Evolutionary conservation across 1,140 invertebrate genomes (phyloP).

Genomic region (Nomia melanderi): DNA sequence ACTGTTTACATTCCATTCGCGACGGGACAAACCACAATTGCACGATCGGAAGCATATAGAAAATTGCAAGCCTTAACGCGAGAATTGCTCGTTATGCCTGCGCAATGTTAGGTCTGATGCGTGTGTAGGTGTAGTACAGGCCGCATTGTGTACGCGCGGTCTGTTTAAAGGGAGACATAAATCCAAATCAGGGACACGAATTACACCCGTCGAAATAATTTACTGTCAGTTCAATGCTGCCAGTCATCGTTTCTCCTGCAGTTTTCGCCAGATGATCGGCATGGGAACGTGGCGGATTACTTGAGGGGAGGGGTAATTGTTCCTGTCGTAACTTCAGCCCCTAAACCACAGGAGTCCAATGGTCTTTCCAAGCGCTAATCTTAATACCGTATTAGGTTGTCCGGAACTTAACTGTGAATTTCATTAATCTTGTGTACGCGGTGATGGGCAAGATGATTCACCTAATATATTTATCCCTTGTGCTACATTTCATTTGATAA

Average conservation of each 20-base stretch:
- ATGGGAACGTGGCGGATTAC: conserved; percentile 15
- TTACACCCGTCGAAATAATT: conserved; percentile 35
- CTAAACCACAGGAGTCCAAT: neutral
- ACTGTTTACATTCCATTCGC: neutral
- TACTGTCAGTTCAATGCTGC: conserved; percentile 4
- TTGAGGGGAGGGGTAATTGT: neutral
- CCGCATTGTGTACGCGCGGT: neutral
- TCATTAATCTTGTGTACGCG: no score
- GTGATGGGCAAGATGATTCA: no score
- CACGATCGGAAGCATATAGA: neutral
- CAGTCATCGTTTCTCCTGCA: neutral
- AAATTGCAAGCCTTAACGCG: neutral
- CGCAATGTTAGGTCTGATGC: neutral
- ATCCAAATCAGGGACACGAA: conserved; percentile 33
- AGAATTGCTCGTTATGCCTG: neutral
- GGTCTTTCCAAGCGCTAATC: neutral
- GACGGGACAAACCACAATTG: neutral
- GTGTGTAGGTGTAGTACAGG: neutral
- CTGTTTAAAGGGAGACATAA: conserved; percentile 37
- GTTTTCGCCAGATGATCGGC: conserved; percentile 16
- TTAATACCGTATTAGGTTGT: neutral
- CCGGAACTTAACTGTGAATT: neutral
- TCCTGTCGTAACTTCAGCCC: neutral
- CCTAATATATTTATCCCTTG: no score
- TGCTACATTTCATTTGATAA: no score